phyloP scores from a whole-genome alignment of 1,140 invertebrate species.

The Portunus trituberculatus region DNA sequence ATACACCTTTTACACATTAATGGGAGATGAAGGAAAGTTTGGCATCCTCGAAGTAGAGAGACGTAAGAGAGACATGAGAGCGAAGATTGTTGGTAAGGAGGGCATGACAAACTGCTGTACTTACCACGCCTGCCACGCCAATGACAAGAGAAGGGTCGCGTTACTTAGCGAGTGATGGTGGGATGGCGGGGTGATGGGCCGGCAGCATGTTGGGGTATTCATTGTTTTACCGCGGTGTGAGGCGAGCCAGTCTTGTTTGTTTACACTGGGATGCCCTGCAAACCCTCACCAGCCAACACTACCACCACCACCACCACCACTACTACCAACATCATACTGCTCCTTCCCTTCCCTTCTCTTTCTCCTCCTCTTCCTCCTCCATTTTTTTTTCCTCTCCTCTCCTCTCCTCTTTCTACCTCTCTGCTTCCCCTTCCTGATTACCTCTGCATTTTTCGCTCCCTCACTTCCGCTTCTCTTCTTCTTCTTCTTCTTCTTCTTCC shows the following conservation, averaged over 20 bases:
- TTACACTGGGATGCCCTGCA: slow-evolving; percentile 42
- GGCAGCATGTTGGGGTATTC: slow-evolving; percentile 53
- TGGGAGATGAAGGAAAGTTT: too few relatives aligned
- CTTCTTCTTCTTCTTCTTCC: not conserved
- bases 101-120: slow-evolving; percentile 35
- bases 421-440: not conserved
- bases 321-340: not conserved
- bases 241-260: slow-evolving; percentile 51
- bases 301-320: not conserved
- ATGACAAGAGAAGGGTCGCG: slow-evolving; percentile 44
- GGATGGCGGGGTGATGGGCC: too few relatives aligned
- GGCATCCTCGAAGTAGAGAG: too few relatives aligned
- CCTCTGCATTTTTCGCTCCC: not conserved
- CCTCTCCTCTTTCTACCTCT: not conserved
- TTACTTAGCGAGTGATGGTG: not conserved
- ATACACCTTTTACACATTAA: too few relatives aligned
- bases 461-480: not conserved
- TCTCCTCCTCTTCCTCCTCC: not conserved
- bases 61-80: not conserved
- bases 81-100: not conserved
- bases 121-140: slow-evolving; percentile 22
- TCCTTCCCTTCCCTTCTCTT: slow-evolving; percentile 9
- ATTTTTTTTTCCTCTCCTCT: not conserved
- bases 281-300: not conserved
- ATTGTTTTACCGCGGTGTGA: slow-evolving; percentile 61